Base-by-base conservation (phyloP, 2,888 invertebrate genomes). In the Gryllus longicercus region DNA sequence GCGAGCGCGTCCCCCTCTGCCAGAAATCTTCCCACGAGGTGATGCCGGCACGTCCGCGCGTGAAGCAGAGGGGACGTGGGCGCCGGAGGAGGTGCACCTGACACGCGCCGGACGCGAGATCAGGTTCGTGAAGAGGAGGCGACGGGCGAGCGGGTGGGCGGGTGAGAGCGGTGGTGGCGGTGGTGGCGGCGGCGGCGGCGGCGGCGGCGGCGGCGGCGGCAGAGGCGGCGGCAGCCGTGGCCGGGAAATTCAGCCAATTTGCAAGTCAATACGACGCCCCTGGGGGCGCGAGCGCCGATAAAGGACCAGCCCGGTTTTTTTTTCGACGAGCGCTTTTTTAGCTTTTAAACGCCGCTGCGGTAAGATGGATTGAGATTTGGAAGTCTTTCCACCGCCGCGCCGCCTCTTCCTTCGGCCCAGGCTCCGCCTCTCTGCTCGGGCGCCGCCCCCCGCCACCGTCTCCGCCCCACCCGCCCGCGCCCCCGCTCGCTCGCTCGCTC, bases 201-300 rank as follows among this genome's bases (percentile, higher is more conserved):
- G 11, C 51, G 51, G 51, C 16, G 63, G 14, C 63, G 63, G 5
- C 12, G 14, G 63, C 63, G 63, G 63, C 63, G 3, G 63, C 3
- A 14, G 63, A 63, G 14, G n/a, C 38, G 63, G 63, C 14, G 63
- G 63, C 14, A n/a, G 63, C 14, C n/a, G 63, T 14, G 63, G 63
- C 4, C 63, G n/a, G 63, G 63, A 63, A 63, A 63, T 63, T 63
- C 63, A 63, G 63, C 63, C 63, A 63, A 63, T 63, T 63, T 63
- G 63, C 63, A 63, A 63, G 63, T 63, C 63, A 63, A 63, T 63
- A 63, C 63, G 63, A n/a, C 63, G 63, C 63, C 63, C 63, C 63
- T 63, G 16, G 63, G 63, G 63, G 63, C 63, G 63, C 63, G 63
- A 63, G 63, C 63, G 14, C 63, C 63, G 63, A 63, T 63, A 63